Conservation (phyloP, 2,888 invertebrate species). For the Heterodera filipjevi region DNA sequence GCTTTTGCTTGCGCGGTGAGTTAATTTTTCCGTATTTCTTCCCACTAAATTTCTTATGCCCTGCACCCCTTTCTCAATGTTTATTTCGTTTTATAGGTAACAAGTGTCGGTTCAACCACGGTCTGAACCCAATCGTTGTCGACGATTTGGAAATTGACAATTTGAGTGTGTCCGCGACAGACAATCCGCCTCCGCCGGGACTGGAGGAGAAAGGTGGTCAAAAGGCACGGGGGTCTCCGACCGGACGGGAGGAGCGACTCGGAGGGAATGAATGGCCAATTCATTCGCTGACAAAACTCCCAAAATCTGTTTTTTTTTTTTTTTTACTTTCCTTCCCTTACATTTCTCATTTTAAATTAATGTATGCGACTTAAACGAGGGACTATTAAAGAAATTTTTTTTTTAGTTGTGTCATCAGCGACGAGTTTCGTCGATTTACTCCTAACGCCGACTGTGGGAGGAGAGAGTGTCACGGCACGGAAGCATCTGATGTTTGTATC, state of each 20-base stretch:
- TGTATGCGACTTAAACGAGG: too few species aligned
- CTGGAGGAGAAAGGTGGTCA: slow-evolving; percentile 5
- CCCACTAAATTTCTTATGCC: neutral
- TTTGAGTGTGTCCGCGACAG: neutral
- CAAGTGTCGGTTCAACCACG: slow-evolving; percentile 13
- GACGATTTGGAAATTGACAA: neutral
- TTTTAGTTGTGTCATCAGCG: too few species aligned
- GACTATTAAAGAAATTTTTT: too few species aligned
- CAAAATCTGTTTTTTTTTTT: too few species aligned
- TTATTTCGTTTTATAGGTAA: slow-evolving; percentile 8
- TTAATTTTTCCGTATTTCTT: neutral
- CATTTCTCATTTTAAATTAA: too few species aligned
- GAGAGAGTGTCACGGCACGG: too few species aligned
- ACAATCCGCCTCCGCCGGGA: slow-evolving; percentile 17
- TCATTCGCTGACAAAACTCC: neutral
- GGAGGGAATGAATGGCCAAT: too few species aligned
- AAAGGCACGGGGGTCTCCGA: neutral
- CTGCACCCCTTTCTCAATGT: neutral
- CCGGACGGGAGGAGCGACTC: neutral
- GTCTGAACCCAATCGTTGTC: slow-evolving; percentile 9
- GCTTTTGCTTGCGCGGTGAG: slow-evolving; percentile 16
- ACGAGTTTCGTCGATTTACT: too few species aligned
- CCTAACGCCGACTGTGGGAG: too few species aligned
- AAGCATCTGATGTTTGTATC: too few species aligned
- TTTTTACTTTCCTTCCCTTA: too few species aligned